A percentile compares a stretch with the other conserved stretches of the same genome.
Evolutionary conservation across 92 coral and sea anemone genomes (phyloP).

Genomic region (Zoanthus gigantus): DNA sequence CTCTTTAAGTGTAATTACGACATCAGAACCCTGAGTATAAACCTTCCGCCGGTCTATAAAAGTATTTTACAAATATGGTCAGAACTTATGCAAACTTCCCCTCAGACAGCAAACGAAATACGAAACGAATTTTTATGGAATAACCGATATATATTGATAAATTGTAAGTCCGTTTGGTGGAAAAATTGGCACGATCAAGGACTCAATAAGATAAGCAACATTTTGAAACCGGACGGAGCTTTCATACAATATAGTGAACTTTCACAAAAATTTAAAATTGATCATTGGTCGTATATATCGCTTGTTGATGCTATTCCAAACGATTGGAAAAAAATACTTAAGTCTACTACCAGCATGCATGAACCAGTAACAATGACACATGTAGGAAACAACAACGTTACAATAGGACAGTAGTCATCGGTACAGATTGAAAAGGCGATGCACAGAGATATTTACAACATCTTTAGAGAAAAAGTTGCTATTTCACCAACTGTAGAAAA

Average conservation of each 20-base stretch:
- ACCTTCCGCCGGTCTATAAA: background rate
- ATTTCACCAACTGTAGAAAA: slow-evolving; percentile 18
- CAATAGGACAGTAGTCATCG: background rate
- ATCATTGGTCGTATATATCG: slow-evolving; percentile 14
- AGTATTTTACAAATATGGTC: background rate
- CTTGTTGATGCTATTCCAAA: slow-evolving; percentile 17
- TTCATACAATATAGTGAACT: background rate
- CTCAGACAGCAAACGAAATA: background rate
- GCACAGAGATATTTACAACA: background rate
- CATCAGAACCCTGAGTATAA: background rate
- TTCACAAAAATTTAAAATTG: background rate
- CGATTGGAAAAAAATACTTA: slow-evolving; percentile 1
- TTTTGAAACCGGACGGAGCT: too few species aligned
- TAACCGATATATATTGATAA: background rate
- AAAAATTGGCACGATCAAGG: too few species aligned
- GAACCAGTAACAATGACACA: background rate
- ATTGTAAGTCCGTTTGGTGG: background rate
- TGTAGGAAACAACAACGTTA: background rate
- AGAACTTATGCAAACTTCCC: background rate
- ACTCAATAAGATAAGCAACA: too few species aligned
- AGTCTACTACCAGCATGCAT: background rate
- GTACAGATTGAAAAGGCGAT: background rate
- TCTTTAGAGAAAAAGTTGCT: background rate
- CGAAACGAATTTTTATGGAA: background rate
- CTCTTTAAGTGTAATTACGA: slow-evolving; percentile 4